A percentile compares a stretch with the other conserved stretches of the same genome.
Evolutionary conservation across 2,113 vertebrate genomes (phyloP).

Genomic region (Anguilla rostrata): DNA sequence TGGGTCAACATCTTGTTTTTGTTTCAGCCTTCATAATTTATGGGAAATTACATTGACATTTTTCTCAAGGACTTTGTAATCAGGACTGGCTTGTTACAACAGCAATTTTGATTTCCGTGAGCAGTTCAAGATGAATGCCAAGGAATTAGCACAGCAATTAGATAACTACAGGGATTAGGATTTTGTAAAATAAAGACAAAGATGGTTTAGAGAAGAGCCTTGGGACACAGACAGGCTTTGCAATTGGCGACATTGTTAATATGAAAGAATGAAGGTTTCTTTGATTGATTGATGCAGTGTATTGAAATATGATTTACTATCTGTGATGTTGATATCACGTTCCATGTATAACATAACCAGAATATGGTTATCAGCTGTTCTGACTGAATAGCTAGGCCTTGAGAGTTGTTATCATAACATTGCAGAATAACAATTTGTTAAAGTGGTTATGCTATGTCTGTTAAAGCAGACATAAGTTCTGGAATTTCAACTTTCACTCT

Average conservation of each 20-base stretch:
- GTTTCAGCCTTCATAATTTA: background rate
- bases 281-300: background rate
- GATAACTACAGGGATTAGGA: background rate
- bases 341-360: background rate
- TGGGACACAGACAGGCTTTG: background rate
- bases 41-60: background rate
- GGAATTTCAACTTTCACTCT: background rate
- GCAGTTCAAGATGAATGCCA: background rate
- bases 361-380: background rate
- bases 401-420: background rate
- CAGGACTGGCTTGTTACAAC: background rate
- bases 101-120: background rate
- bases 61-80: background rate
- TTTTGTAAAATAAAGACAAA: background rate
- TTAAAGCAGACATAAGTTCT: background rate
- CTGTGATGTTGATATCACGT: background rate
- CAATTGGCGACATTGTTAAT: background rate
- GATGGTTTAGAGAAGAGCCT: background rate
- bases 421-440: background rate
- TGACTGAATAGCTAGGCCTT: background rate
- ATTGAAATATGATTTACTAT: background rate
- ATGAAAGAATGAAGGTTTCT: background rate
- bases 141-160: slow-evolving; percentile 11
- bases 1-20: background rate
- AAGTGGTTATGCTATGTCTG: background rate